Conservation (phyloP, 2,888 invertebrate genomes). For the Sturmia bella region DNA sequence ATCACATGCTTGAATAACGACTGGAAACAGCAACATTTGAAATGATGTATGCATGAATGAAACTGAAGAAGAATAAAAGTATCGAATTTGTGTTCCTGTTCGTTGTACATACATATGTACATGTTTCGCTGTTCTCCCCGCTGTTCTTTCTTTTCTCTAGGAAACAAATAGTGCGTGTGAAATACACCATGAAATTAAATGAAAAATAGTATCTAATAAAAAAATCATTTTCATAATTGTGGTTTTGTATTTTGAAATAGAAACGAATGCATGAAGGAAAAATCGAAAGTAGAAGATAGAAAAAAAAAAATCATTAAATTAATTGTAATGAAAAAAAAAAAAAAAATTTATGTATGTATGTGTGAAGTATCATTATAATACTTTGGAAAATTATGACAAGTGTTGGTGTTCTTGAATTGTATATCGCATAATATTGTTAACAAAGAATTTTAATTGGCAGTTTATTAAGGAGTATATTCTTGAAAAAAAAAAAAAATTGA, state of each 20-base stretch:
- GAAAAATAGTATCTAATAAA: conserved; percentile 6
- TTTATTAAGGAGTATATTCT: background rate
- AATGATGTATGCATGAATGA: too few species aligned
- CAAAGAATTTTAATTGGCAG: conserved; percentile 5
- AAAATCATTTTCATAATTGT: background rate
- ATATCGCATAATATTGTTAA: conserved; percentile 5
- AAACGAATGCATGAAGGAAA: background rate
- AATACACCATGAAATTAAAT: conserved; percentile 53
- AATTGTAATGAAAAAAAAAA: conserved; percentile 27
- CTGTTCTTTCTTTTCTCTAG: conserved; percentile 1
- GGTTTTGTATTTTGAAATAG: conserved; percentile 10
- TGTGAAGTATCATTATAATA: conserved; percentile 10
- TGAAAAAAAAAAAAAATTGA: background rate
- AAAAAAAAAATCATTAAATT: conserved; percentile 20
- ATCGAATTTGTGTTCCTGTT: conserved; percentile 1
- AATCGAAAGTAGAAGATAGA: conserved; percentile 42
- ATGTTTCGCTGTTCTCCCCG: background rate
- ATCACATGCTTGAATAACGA: conserved; percentile 53
- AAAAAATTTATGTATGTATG: background rate
- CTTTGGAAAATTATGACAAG: background rate
- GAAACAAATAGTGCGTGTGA: conserved; percentile 65
- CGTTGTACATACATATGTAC: background rate
- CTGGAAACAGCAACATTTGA: conserved; percentile 26
- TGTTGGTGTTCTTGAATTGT: conserved; percentile 12
- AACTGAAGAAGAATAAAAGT: conserved; percentile 28